Conservation (phyloP, 35 echinoderm and acorn worm genomes). For the Diadema setosum region DNA sequence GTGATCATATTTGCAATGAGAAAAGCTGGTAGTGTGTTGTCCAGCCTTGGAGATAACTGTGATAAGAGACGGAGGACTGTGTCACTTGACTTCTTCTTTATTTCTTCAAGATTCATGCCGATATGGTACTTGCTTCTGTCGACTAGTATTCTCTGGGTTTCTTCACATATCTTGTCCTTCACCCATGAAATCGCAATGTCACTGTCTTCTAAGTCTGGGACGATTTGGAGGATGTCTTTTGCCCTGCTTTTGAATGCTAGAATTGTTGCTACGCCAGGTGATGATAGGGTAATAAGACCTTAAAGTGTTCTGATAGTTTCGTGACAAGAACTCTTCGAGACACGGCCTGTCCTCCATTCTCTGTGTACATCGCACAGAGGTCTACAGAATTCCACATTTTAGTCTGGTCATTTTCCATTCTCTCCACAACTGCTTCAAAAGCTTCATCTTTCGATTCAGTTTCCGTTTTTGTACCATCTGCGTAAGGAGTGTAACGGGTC, state of each 20-base stretch:
- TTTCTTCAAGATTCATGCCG: background rate
- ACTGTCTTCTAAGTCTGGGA: conserved; percentile 5
- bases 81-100: background rate
- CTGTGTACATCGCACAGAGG: conserved; percentile 4
- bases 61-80: conserved; percentile 21
- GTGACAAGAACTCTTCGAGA: conserved; percentile 33
- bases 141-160: background rate
- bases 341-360: background rate
- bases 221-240: background rate
- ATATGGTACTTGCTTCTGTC: conserved; percentile 32
- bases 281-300: conserved; percentile 53
- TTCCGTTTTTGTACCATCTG: background rate
- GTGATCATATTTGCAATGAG: conserved; percentile 63
- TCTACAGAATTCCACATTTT: conserved; percentile 65
- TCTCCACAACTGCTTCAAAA: background rate
- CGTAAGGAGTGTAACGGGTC: background rate
- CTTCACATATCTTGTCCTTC: conserved; percentile 33
- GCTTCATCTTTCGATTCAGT: background rate
- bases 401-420: background rate
- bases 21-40: conserved; percentile 26
- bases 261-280: conserved; percentile 51
- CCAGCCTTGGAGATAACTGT: conserved; percentile 10
- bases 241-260: conserved; percentile 28
- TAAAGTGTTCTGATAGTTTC: conserved; percentile 39
- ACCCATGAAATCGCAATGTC: conserved; percentile 30